Conservation (phyloP, 2,797 vertebrate genomes). For the Channallabes apus region DNA sequence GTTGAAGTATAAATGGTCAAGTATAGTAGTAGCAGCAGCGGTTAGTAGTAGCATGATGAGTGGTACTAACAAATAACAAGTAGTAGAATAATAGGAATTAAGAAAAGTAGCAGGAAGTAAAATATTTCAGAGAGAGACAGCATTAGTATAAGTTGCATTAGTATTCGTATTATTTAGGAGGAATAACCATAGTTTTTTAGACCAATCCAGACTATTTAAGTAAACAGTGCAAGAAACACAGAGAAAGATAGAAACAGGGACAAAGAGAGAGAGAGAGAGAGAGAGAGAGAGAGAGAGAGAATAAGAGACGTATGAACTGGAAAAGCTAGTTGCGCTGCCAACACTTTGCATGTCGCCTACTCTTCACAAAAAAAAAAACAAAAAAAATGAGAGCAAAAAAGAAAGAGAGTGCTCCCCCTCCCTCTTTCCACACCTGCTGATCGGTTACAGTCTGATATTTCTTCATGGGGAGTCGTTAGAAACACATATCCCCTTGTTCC, state of each 20-base stretch:
- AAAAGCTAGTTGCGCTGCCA: constrained; percentile 60
- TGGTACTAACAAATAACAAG: too few relatives aligned
- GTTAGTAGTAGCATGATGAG: too few relatives aligned
- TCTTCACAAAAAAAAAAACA: constrained; percentile 8
- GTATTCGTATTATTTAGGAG: background rate
- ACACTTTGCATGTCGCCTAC: constrained; percentile 42
- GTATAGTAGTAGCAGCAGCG: background rate
- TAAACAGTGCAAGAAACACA: background rate
- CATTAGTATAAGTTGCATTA: background rate
- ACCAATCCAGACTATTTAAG: background rate
- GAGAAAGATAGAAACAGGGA: background rate
- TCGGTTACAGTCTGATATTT: constrained; percentile 64
- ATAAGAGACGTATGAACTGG: constrained; percentile 50
- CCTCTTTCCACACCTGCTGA: constrained; percentile 58
- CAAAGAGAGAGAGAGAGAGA: constrained; percentile 10
- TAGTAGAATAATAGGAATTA: background rate
- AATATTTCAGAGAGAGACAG: background rate
- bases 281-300: constrained; percentile 13
- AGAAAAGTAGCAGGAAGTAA: background rate
- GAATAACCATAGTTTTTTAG: background rate
- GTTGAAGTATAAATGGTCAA: background rate
- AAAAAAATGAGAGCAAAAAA: background rate
- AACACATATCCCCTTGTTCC: constrained; percentile 14
- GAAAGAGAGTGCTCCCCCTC: background rate
- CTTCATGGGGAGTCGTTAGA: constrained; percentile 59